Conservation (phyloP, 1,140 invertebrate species). For the Psix sp. region DNA sequence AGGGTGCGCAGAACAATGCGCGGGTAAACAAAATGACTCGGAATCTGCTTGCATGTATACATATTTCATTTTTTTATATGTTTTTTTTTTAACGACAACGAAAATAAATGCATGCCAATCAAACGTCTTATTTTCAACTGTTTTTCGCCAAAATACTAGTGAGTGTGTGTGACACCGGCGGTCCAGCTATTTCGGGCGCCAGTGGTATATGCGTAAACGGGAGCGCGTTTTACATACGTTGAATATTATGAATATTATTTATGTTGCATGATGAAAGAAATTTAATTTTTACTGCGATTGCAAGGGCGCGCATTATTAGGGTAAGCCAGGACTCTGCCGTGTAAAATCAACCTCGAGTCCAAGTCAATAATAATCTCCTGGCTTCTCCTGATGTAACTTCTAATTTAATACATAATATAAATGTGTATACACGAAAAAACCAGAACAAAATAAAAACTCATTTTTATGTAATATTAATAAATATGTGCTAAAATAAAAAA, state of each 20-base stretch:
- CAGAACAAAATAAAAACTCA: conserved; percentile 43
- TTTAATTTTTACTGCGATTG: conserved; percentile 53
- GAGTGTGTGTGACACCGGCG: neutral
- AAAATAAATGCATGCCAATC: conserved; percentile 33
- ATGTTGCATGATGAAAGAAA: conserved; percentile 62
- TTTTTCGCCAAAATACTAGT: conserved; percentile 53
- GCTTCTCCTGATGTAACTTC: conserved; percentile 38
- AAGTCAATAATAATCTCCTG: conserved; percentile 39
- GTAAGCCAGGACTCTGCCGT: conserved; percentile 33
- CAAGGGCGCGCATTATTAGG: conserved; percentile 29
- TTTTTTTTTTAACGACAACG: conserved; percentile 27
- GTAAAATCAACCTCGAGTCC: conserved; percentile 19
- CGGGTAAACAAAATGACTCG: neutral
- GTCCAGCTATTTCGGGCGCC: too few species aligned
- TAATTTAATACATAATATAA: conserved; percentile 57
- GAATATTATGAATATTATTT: conserved; percentile 62
- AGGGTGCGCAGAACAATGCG: conserved; percentile 1
- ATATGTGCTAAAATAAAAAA: conserved; percentile 41
- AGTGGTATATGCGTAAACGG: conserved; percentile 34
- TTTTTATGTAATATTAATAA: conserved; percentile 63
- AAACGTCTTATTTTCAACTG: conserved; percentile 40
- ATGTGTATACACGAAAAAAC: conserved; percentile 52
- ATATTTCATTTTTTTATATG: neutral
- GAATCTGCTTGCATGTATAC: conserved; percentile 1
- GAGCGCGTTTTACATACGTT: conserved; percentile 55